Evolutionary conservation across 2,888 invertebrate species (phyloP), one percentile per base, ranked within the genome.

Genomic region (Teinopalpus imperialis): DNA sequence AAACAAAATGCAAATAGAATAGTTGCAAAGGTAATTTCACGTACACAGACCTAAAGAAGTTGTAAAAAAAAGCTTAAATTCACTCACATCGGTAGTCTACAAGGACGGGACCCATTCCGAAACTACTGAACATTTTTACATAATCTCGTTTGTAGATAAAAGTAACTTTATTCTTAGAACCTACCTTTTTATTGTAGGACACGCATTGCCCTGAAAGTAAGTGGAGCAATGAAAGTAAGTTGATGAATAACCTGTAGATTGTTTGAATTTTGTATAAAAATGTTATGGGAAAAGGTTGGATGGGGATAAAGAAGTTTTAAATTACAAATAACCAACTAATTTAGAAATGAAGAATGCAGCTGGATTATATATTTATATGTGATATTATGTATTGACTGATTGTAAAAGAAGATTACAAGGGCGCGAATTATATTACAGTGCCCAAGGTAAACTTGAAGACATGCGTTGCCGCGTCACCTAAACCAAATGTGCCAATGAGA

Each of bases 131-230:
- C 41, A 46, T 35, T 36, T 46, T 41, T 41, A 36, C 40, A 46
- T 46, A 46, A 46, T 41, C 46, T 46, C 34, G 30, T 46, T 46
- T 46, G 13, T 14, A 34, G 30, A 45, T 39, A 45, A 45, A 40
- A 46, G 46, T 35, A 36, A 46, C 46, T 46, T 29, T 21, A 34
- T 35, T 30, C 46, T 20, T 41, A 35, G 36, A 40, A 46, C 23
- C 46, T 41, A 40, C 39, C 41, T 46, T 41, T 41, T 41, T 35
- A 23, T 36, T 46, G 46, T 40, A 35, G 34, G 39, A 34, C 39
- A 45, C 21, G 9, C 27, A 29, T 31, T 27, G 26, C 14, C 34
- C 29, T 36, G 12, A 16, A 34, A 8, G 20, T 35, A 24, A 30
- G n/a, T n/a, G n/a, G n/a, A n/a, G n/a, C n/a, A n/a, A n/a, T n/a